Evolutionary conservation across 2,888 invertebrate genomes (phyloP).

Genomic region (Baccha elongata): DNA sequence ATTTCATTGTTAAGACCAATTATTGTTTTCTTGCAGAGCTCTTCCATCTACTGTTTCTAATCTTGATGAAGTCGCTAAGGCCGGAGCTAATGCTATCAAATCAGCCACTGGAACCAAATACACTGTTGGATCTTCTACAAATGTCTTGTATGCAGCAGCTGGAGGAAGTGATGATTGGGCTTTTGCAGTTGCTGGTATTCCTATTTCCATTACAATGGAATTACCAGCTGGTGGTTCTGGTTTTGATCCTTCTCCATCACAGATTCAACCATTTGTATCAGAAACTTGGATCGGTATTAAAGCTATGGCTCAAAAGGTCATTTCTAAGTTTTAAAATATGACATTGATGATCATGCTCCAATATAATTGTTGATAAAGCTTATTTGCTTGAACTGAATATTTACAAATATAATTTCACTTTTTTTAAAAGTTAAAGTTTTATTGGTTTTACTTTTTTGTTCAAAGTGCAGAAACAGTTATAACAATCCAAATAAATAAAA

Average conservation of each 20-base stretch:
- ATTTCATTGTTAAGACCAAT: neutral
- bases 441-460: too few relatives aligned
- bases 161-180: slow-evolving; percentile 88
- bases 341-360: neutral
- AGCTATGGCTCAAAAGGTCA: slow-evolving; percentile 80
- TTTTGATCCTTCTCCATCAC: slow-evolving; percentile 84
- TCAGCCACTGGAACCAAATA: slow-evolving; percentile 80
- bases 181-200: slow-evolving; percentile 84
- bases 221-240: slow-evolving; percentile 85
- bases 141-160: slow-evolving; percentile 83
- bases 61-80: slow-evolving; percentile 80
- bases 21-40: slow-evolving; percentile 70
- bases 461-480: too few relatives aligned
- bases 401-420: neutral
- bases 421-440: slow-evolving; percentile 71
- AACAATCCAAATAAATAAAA: too few relatives aligned
- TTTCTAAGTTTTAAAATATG: slow-evolving; percentile 74
- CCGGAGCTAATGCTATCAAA: slow-evolving; percentile 80
- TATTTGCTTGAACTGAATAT: slow-evolving; percentile 5
- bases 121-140: slow-evolving; percentile 81
- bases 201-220: slow-evolving; percentile 86
- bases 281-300: slow-evolving; percentile 84
- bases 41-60: slow-evolving; percentile 82
- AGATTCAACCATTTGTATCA: slow-evolving; percentile 84
- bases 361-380: neutral